Evolutionary conservation across 2,797 vertebrate genomes (phyloP).

Genomic region (Gymnocypris eckloni): DNA sequence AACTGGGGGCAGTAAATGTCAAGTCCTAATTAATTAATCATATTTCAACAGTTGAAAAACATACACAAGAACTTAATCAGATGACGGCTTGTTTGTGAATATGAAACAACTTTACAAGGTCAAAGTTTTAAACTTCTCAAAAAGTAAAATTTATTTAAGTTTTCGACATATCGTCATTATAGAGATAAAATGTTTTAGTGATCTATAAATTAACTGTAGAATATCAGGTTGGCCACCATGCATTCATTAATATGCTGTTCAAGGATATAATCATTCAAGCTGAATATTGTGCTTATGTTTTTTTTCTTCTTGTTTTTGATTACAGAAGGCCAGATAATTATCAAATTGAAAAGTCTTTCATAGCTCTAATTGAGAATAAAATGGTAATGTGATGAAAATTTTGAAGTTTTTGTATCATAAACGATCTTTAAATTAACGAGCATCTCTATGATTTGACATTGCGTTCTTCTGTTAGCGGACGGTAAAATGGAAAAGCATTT

Average conservation of each 20-base stretch:
- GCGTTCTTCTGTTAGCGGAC: not conserved
- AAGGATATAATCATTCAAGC: not conserved
- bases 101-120: conserved; percentile 9
- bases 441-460: conserved; percentile 13
- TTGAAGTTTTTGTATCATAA: conserved; percentile 7
- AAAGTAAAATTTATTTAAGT: not conserved
- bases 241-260: not conserved
- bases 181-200: not conserved
- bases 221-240: not conserved
- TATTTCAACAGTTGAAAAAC: conserved; percentile 4
- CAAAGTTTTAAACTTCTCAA: conserved; percentile 20
- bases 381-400: not conserved
- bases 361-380: not conserved
- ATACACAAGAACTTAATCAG: conserved; percentile 13
- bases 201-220: not conserved
- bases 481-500: conserved; percentile 7
- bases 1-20: conserved; percentile 26
- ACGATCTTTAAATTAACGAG: not conserved
- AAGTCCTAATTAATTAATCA: conserved; percentile 12
- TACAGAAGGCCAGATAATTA: not conserved
- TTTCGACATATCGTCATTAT: not conserved
- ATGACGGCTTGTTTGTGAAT: not conserved
- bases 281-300: not conserved
- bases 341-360: conserved; percentile 1
- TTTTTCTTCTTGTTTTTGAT: not conserved